phyloP scores from a whole-genome alignment of 2,888 invertebrate genomes.

The Drosophila tanythrix region DNA sequence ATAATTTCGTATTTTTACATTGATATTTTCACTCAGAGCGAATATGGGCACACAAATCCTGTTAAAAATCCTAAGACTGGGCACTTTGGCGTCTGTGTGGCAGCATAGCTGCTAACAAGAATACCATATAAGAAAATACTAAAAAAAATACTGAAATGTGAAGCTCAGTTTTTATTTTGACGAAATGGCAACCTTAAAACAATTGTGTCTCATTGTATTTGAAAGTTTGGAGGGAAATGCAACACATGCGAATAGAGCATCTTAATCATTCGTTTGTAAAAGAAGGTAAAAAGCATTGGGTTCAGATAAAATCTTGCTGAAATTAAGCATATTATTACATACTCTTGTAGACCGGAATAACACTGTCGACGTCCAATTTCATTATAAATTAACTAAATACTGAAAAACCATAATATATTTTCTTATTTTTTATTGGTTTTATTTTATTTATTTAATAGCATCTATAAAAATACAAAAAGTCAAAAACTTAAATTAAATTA shows the following conservation, averaged over 20 bases:
- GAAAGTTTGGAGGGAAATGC: background rate
- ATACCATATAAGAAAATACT: conserved; percentile 30
- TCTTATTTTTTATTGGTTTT: too few species aligned
- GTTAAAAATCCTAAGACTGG: conserved; percentile 46
- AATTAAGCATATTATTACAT: background rate
- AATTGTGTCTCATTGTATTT: background rate
- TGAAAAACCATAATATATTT: too few species aligned
- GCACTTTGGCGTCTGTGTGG: conserved; percentile 24
- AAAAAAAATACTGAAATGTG: conserved; percentile 28
- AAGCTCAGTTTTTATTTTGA: background rate
- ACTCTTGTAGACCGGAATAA: background rate
- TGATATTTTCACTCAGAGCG: conserved; percentile 51
- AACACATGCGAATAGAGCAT: background rate
- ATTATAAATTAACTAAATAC: too few species aligned
- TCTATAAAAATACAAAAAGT: too few species aligned
- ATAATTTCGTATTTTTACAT: conserved; percentile 61
- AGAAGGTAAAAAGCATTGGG: background rate
- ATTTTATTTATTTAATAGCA: too few species aligned
- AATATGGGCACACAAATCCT: conserved; percentile 50
- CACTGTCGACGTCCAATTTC: background rate
- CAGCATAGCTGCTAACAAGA: conserved; percentile 6
- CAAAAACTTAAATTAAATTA: background rate
- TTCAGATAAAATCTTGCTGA: background rate
- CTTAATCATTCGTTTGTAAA: background rate
- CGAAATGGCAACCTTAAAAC: conserved; percentile 30